These are phyloP conservation scores for Cercopithecus mona DNA, from an alignment of 2,113 vertebrate genomes.

Conservation along the genomic window DNA sequence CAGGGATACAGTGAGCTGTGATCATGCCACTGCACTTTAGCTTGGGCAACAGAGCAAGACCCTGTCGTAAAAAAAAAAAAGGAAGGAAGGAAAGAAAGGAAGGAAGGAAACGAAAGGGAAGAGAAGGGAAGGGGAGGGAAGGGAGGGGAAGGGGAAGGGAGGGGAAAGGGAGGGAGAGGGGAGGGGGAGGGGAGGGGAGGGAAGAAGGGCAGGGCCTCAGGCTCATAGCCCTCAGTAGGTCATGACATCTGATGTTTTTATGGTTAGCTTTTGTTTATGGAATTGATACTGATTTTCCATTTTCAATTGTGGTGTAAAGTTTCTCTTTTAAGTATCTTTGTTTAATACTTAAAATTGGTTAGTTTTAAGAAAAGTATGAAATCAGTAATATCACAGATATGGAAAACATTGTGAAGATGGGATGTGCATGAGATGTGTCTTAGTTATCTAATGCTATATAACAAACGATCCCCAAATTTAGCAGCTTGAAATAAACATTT, in stretches of 20 bases:
- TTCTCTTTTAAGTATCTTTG: background rate
- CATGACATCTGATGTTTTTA: background rate
- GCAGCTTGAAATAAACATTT: background rate
- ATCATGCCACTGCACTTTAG: no score
- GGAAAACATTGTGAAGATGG: background rate
- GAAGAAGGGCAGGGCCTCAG: background rate
- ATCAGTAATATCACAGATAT: background rate
- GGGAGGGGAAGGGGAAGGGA: accelerated
- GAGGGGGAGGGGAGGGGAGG: no score
- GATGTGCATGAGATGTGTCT: background rate
- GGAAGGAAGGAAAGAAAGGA: no score
- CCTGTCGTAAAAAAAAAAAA: no score
- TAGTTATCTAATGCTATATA: background rate
- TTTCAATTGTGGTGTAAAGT: background rate
- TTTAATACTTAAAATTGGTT: background rate
- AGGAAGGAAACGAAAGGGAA: no score
- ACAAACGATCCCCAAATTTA: background rate
- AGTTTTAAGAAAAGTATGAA: conserved; percentile 20
- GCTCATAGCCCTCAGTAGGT: background rate
- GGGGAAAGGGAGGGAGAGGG: accelerated
- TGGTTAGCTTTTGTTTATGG: background rate
- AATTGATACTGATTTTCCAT: conserved; percentile 4
- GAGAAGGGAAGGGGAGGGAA: no score
- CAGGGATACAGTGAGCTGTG: no score
- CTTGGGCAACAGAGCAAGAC: no score